These are phyloP conservation scores for Anthophora plumipes DNA, from an alignment of 2,888 invertebrate species.

Conservation along the genomic window DNA sequence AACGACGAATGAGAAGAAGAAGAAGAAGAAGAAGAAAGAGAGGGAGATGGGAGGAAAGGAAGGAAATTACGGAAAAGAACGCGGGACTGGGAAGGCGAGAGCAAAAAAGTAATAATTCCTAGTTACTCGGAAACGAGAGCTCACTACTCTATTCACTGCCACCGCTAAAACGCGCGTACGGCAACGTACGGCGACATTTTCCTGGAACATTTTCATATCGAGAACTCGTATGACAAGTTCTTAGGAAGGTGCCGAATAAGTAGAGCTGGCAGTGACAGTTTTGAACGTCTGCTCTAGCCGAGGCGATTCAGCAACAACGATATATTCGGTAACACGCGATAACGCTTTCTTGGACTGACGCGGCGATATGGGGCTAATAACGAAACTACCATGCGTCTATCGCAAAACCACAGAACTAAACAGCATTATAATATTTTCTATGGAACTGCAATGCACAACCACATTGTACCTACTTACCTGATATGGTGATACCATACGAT, in stretches of 20 bases:
- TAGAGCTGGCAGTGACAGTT: conserved; percentile 62
- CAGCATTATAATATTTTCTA: conserved; percentile 81
- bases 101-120: conserved; percentile 16
- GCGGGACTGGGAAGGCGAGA: conserved; percentile 11
- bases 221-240: conserved; percentile 34
- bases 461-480: conserved; percentile 76
- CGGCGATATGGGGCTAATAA: conserved; percentile 3
- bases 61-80: conserved; percentile 24
- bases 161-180: conserved; percentile 56
- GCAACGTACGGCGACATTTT: conserved; percentile 41
- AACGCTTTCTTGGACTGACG: conserved; percentile 19
- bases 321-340: conserved; percentile 1
- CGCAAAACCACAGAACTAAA: conserved; percentile 73
- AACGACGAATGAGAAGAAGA: conserved; percentile 6
- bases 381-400: conserved; percentile 35
- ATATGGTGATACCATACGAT: conserved; percentile 59
- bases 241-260: conserved; percentile 26
- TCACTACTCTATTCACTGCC: conserved; percentile 69
- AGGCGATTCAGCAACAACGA: conserved; percentile 16
- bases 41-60: conserved; percentile 72
- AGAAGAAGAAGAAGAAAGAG: background rate
- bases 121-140: conserved; percentile 52
- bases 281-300: conserved; percentile 54
- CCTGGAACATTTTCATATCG: conserved; percentile 44
- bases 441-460: conserved; percentile 84